phyloP scores from a whole-genome alignment of 2,888 invertebrate species.

The Eupsilia transversa region DNA sequence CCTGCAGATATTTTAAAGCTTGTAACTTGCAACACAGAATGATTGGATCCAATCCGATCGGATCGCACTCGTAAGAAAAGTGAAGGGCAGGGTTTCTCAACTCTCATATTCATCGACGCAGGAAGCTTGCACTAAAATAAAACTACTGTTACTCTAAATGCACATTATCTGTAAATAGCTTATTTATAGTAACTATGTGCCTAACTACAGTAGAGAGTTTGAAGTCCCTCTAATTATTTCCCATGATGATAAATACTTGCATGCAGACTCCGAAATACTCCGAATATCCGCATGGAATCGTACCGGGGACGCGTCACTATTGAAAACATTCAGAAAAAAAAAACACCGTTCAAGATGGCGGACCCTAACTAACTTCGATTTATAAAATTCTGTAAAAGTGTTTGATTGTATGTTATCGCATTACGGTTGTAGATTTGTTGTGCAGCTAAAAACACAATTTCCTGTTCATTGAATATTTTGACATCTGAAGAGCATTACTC shows the following conservation, averaged over 20 bases:
- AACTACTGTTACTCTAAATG: neutral
- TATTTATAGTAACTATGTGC: no score
- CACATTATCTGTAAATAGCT: no score
- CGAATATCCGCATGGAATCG: slow-evolving; percentile 6
- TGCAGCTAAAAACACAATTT: neutral
- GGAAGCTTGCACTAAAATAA: neutral
- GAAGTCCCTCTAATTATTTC: neutral
- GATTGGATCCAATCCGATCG: neutral
- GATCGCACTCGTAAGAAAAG: neutral
- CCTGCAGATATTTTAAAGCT: neutral
- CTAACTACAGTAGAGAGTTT: neutral
- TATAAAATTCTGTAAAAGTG: slow-evolving; percentile 26
- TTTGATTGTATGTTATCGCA: slow-evolving; percentile 9
- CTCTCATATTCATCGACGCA: neutral
- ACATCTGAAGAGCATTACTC: slow-evolving; percentile 43
- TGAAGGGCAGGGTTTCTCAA: no score
- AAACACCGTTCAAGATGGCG: slow-evolving; percentile 63
- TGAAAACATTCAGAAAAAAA: slow-evolving; percentile 49
- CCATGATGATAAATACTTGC: neutral
- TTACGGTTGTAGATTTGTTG: neutral
- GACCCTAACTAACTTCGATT: slow-evolving; percentile 47
- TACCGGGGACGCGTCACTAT: slow-evolving; percentile 20
- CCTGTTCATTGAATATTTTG: slow-evolving; percentile 5
- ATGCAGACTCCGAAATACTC: neutral
- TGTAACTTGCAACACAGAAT: neutral